A percentile compares a stretch with the other conserved stretches of the same genome.
Evolutionary conservation across 2,888 invertebrate genomes (phyloP).

Genomic region (Thymelicus lineola): DNA sequence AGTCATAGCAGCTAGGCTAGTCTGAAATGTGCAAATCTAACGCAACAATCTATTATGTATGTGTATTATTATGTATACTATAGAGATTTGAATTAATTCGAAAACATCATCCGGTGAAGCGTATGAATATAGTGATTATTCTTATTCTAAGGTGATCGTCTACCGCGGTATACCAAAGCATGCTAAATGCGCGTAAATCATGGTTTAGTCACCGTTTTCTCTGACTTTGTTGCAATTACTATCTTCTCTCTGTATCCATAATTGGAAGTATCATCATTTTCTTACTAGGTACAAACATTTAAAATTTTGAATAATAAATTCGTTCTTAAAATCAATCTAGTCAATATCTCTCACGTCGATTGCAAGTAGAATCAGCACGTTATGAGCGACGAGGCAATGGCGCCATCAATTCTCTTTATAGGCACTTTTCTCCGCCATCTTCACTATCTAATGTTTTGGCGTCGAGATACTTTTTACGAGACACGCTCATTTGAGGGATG

Average conservation of each 20-base stretch:
- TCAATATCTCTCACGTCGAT: constrained; percentile 14
- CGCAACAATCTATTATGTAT: no score
- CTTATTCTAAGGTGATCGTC: no score
- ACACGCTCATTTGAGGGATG: constrained; percentile 68
- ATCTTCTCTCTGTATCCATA: no score
- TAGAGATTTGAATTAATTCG: no score
- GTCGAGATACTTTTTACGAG: constrained; percentile 79
- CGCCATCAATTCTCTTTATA: constrained; percentile 80
- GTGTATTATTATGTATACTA: no score
- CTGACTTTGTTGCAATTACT: background rate
- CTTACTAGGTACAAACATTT: background rate
- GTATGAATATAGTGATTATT: no score
- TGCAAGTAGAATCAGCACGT: constrained; percentile 47
- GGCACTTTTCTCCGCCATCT: constrained; percentile 74
- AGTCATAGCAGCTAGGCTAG: background rate
- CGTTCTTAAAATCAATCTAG: constrained; percentile 7
- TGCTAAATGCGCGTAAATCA: no score
- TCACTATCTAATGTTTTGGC: constrained; percentile 72
- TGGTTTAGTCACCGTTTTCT: background rate
- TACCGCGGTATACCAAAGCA: no score
- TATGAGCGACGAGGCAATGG: constrained; percentile 56
- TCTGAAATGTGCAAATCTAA: background rate
- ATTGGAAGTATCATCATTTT: no score
- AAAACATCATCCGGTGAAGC: no score
- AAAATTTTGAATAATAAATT: background rate